Conservation (phyloP, 30 jellyfish, hydroid and myxozoan species). For the Turritopsis rubra region DNA sequence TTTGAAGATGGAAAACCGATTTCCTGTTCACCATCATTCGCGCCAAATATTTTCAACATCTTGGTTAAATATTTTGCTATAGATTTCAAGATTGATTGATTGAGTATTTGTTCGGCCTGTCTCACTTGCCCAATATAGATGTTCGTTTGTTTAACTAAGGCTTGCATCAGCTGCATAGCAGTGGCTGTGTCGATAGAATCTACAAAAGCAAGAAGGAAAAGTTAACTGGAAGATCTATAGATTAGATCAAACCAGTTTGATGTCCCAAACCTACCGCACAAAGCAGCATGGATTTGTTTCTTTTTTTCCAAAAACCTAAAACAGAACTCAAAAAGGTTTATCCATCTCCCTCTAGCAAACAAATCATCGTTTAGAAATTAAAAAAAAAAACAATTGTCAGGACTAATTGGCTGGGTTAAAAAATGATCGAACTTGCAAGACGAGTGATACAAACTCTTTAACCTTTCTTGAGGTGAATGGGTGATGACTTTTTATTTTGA, state of each 20-base stretch:
- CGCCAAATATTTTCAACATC: slow-evolving; percentile 86
- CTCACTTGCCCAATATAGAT: slow-evolving; percentile 64
- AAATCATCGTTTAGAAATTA: no score
- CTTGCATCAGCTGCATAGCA: slow-evolving; percentile 90
- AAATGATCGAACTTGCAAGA: no score
- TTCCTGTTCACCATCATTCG: slow-evolving; percentile 86
- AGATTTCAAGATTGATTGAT: slow-evolving; percentile 51
- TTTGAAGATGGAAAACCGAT: slow-evolving; percentile 72
- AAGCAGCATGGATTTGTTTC: slow-evolving; percentile 65
- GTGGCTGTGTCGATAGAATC: slow-evolving; percentile 88
- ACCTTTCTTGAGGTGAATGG: no score
- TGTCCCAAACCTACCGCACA: slow-evolving; percentile 93
- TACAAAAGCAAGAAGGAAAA: slow-evolving; percentile 14
- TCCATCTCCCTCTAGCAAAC: not conserved
- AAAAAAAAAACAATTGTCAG: no score
- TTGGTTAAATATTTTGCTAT: slow-evolving; percentile 81
- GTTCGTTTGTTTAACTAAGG: slow-evolving; percentile 62
- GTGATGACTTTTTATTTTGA: no score
- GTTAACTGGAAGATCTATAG: not conserved
- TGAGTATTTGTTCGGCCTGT: slow-evolving; percentile 44
- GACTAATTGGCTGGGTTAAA: no score
- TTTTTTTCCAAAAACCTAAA: slow-evolving; percentile 76
- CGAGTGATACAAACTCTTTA: no score
- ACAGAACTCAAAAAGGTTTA: slow-evolving; percentile 4
- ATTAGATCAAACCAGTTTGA: no score